phyloP scores from a whole-genome alignment of 1,140 invertebrate species.

The Drosophila setifemur region DNA sequence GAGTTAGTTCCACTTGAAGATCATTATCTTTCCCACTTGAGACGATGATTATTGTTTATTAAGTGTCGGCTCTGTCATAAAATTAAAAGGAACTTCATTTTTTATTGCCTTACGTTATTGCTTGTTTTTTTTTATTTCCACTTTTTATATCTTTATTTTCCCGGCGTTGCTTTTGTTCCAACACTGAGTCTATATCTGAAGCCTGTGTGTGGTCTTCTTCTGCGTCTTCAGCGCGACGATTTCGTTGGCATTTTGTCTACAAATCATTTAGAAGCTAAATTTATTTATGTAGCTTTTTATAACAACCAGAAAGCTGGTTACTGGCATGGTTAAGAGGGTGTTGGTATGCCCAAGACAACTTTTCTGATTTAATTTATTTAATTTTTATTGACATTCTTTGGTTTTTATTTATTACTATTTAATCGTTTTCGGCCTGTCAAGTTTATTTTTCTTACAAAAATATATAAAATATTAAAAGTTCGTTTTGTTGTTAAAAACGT shows the following conservation, averaged over 20 bases:
- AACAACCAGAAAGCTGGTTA: slow-evolving; percentile 9
- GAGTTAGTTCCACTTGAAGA: slow-evolving; percentile 33
- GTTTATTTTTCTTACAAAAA: no score
- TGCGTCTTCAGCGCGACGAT: not conserved
- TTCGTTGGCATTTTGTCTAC: slow-evolving; percentile 17
- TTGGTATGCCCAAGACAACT: not conserved
- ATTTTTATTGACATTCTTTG: slow-evolving; percentile 1
- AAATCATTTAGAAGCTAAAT: slow-evolving; percentile 37
- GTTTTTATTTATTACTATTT: slow-evolving; percentile 15
- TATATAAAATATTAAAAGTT: no score
- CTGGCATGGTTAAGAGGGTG: slow-evolving; percentile 1
- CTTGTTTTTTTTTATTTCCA: slow-evolving; percentile 1
- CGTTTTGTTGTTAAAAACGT: no score
- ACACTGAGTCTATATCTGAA: slow-evolving; percentile 2
- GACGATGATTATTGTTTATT: slow-evolving; percentile 74
- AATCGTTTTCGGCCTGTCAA: slow-evolving; percentile 15
- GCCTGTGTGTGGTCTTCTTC: slow-evolving; percentile 39
- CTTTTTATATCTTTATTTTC: slow-evolving; percentile 20
- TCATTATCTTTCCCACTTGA: slow-evolving; percentile 17
- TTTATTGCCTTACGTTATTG: slow-evolving; percentile 71
- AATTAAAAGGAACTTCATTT: slow-evolving; percentile 68
- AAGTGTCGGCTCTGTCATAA: slow-evolving; percentile 69
- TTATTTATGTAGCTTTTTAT: no score
- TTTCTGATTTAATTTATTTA: not conserved
- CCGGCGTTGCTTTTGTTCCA: not conserved